These are phyloP conservation scores for Daphoenositta chrysoptera DNA, from an alignment of 2,113 vertebrate species.

Conservation along the genomic window DNA sequence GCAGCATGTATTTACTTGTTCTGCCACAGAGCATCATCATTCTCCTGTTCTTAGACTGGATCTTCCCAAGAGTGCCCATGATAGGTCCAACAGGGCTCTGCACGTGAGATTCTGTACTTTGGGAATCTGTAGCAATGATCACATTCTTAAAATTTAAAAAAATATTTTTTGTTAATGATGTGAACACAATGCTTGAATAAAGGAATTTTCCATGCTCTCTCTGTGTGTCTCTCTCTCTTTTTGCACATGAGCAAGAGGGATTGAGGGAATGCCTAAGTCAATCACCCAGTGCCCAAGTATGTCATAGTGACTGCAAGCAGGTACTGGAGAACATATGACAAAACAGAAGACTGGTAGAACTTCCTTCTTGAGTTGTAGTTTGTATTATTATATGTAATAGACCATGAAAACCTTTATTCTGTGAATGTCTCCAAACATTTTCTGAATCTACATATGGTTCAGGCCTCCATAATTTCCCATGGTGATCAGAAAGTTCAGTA, in stretches of 20 bases:
- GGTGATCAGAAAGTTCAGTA: not conserved
- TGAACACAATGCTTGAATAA: not conserved
- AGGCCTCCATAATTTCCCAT: not conserved
- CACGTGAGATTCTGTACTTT: not conserved
- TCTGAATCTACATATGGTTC: not conserved
- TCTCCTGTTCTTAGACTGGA: not conserved
- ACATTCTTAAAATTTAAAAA: not conserved
- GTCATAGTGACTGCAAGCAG: not conserved
- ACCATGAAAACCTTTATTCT: not conserved
- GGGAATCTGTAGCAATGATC: not conserved
- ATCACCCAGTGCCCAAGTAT: not conserved
- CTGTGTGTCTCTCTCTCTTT: fast-evolving
- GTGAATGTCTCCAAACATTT: not conserved
- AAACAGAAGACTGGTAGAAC: not conserved
- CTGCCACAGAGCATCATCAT: not conserved
- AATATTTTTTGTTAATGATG: not conserved
- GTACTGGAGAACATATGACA: not conserved
- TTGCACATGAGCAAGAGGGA: not conserved
- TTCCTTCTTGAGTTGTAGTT: not conserved
- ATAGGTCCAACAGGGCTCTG: not conserved
- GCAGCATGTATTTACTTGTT: not conserved
- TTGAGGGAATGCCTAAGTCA: not conserved
- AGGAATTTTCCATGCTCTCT: fast-evolving
- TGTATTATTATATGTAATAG: not conserved
- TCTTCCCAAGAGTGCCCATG: not conserved